Evolutionary conservation across 2,797 vertebrate species (phyloP), one percentile per base, ranked within the genome.

Genomic region (Crax fasciolata): DNA sequence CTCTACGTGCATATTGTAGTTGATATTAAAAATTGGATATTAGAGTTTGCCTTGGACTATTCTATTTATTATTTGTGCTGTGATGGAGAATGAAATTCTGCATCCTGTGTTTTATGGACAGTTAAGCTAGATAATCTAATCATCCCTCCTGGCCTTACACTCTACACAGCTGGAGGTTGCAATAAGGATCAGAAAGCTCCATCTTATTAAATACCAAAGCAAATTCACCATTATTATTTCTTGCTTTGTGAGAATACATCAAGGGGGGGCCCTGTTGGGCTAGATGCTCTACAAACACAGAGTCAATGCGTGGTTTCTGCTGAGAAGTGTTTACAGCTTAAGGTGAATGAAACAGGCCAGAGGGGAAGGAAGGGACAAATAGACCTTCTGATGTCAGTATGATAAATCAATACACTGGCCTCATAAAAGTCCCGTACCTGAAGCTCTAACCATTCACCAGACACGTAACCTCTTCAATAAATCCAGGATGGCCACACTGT

Each of bases 1-100:
- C 89, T 95, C 85, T 84, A 84, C 24, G 6, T 93, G 75, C 86
- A 96, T 93, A 89, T 88, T 93, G 57, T 78, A 94, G 67, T 92
- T 93, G 67, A 84, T 96, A 96, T 96, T 97, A 96, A 94, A 96
- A 94, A 92, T 62, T 92, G 32, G 84, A 93, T 94, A 95, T 91
- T 93, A 94, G 91, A 90, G 51, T 79, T 87, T 93, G 83, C 73
- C 71, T 94, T 88, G 78, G 74, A 89, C 68, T 94, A 74, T 89
- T 83, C 70, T 90, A 83, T 96, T 94, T 97, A 93, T 94, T 95
- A 96, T 95, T 94, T 96, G 84, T 78, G 76, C 78, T 71, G 73
- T 44, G 48, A 77, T 59, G 63, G 62, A 94, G 82, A 94, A 92
- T 61, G 63, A 91, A 93, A 90, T 73, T 93, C 80, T 84, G 76